A percentile compares a stretch with the other conserved stretches of the same genome.
phyloP scores from a whole-genome alignment of 2,888 invertebrate genomes.

The Carcina quercana region DNA sequence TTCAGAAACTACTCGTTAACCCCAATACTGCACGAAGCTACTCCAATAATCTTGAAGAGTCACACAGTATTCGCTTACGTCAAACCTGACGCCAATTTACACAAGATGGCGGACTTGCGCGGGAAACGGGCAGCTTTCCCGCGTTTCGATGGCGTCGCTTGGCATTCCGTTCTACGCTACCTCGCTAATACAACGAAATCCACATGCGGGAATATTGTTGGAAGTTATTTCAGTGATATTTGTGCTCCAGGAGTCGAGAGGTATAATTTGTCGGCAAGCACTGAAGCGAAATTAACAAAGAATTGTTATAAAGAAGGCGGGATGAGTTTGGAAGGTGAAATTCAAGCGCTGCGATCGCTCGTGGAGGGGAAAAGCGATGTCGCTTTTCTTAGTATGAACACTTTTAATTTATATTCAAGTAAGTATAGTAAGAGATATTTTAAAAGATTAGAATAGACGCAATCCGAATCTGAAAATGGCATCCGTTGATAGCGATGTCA shows the following conservation, averaged over 20 bases:
- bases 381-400: constrained; percentile 81
- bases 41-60: constrained; percentile 72
- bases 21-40: constrained; percentile 77
- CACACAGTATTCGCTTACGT: constrained; percentile 81
- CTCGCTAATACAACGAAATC: constrained; percentile 45
- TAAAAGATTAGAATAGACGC: background rate
- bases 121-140: constrained; percentile 88
- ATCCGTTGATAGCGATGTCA: background rate
- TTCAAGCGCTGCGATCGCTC: constrained; percentile 79
- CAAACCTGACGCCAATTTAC: constrained; percentile 70
- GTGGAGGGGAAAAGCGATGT: constrained; percentile 82
- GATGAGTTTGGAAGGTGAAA: constrained; percentile 65
- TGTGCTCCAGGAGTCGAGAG: constrained; percentile 71
- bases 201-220: constrained; percentile 49
- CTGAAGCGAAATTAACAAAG: constrained; percentile 30
- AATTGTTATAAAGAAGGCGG: constrained; percentile 42
- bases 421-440: too few species aligned
- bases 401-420: constrained; percentile 77
- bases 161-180: constrained; percentile 73
- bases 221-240: constrained; percentile 79
- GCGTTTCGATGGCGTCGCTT: constrained; percentile 82
- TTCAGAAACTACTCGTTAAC: constrained; percentile 71
- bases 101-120: constrained; percentile 76
- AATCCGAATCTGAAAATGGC: background rate
- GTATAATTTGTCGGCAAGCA: constrained; percentile 20